A percentile compares a stretch with the other conserved stretches of the same genome.
These are phyloP conservation scores for Cosmopolites sordidus DNA, from an alignment of 2,888 invertebrate genomes.

Conservation along the genomic window DNA sequence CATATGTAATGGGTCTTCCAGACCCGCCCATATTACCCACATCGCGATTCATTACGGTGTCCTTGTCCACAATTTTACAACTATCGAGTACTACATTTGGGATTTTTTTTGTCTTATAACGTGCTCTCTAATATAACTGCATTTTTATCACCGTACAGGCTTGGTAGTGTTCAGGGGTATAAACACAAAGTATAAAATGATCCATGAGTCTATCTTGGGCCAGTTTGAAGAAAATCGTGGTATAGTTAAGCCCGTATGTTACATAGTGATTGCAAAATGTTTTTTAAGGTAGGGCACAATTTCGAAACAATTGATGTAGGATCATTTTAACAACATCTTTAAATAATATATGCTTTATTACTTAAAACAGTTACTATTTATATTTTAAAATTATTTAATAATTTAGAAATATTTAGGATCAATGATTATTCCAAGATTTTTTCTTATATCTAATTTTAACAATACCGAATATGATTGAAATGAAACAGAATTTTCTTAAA, in stretches of 20 bases:
- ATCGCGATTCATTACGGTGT: conserved; percentile 7
- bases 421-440: too few relatives aligned
- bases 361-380: too few relatives aligned
- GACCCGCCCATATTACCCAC: conserved; percentile 19
- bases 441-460: too few relatives aligned
- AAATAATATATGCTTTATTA: too few relatives aligned
- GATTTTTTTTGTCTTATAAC: neutral
- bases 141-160: neutral
- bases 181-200: neutral
- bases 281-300: conserved; percentile 39
- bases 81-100: conserved; percentile 1
- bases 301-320: too few relatives aligned
- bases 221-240: conserved; percentile 35
- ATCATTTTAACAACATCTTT: too few relatives aligned
- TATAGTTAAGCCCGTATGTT: conserved; percentile 15
- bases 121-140: conserved; percentile 2
- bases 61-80: conserved; percentile 15
- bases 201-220: conserved; percentile 17
- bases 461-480: too few relatives aligned
- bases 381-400: too few relatives aligned
- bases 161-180: neutral
- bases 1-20: conserved; percentile 12
- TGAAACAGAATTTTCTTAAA: too few relatives aligned
- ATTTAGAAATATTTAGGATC: too few relatives aligned
- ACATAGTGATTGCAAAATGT: conserved; percentile 35